Base-by-base conservation (phyloP, 2,113 vertebrate species). In the Salvelinus alpinus region DNA sequence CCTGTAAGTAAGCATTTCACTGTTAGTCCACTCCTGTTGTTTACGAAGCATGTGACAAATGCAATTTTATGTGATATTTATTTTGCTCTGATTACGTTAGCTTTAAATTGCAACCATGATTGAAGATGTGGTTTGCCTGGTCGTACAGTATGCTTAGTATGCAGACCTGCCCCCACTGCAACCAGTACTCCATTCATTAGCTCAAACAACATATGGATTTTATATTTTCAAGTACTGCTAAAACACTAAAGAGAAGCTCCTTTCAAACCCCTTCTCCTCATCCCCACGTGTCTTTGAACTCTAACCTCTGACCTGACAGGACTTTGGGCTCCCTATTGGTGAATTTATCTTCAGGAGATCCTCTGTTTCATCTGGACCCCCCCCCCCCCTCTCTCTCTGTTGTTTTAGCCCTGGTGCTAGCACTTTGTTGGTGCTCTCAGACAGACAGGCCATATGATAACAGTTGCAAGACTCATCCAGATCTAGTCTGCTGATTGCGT, bases 401-500 rank as follows among this genome's bases (percentile, higher is more conserved):
- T 24, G n/a, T 62, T 62, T 62, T 62, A 62, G 18, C 8, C 59
- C n/a, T 24, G 18, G 59, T 62, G n/a, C n/a, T 62, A 24, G 59
- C 59, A 9, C 59, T 62, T 22, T 22, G 18, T 62, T 22, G 3
- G n/a, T 22, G 20, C n/a, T 62, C 59, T 62, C 59, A 62, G 59
- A 62, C 59, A 62, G 59, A 62, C 59, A 22, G n/a, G 59, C 59
- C 59, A 24, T 62, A 62, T 22, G 59, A 62, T 62, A 62, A 62
- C 59, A 62, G 18, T 62, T 62, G n/a, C 59, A 18, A 62, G 59
- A n/a, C 59, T 62, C 59, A 22, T 2, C 59, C 5, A 24, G 59
- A 62, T 62, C 20, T 62, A 24, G 20, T 62, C n/a, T n/a, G 59
- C 59, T 62, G 59, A 62, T 62, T 62, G 59, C 4, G 5, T 18